Base-by-base conservation (phyloP, 2,113 vertebrate genomes). In the Tyto alba region DNA sequence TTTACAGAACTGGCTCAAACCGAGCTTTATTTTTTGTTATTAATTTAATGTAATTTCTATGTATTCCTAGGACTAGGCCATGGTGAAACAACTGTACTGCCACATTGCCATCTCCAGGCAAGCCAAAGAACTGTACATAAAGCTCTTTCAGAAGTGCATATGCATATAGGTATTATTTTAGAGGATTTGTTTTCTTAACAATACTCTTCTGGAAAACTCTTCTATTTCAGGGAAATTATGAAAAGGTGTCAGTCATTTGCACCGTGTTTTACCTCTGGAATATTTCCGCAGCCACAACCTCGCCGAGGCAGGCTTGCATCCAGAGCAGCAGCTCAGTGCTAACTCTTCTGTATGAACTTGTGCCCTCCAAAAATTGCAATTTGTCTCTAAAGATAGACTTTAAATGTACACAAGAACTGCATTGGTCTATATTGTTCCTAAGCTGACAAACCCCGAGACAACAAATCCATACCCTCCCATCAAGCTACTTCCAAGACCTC, bases 51-150 rank as follows among this genome's bases (percentile, higher is more conserved):
- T 43, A 40, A 91, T 96, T 88, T 60, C 71, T 63, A 4, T 11
- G 34, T 30, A 13, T 69, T 88, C 34, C 67, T 71, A 50, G 29
- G 75, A 93, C 83, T 8, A 43, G 32, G 6, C 17, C 27, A 0
- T 2, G 1, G 3, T 3, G 36, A 2, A 76, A 52, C 85, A 92
- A 77, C 7, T 21, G 0, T 45, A 89, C 66, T 43, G 84, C 88
- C 91, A 93, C 82, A 95, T 16, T 96, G 97, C 97, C 97, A 97
- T 91, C 97, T 97, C 79, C 95, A 93, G 97, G 93, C 55, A 5
- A 79, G 89, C 45, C 13, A 17, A 4, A 53, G 64, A 87, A 90
- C 53, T 81, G 69, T 25, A 13, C 41, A 5, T 27, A 56, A 4
- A 50, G n/a, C 48, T 43, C 63, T 23, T 13, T 1, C 40, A 34